Percentiles rank a stretch among this genome's conserved stretches.
Evolutionary conservation across 2,113 vertebrate species (phyloP).

Genomic region (Actenoides lindsayi): DNA sequence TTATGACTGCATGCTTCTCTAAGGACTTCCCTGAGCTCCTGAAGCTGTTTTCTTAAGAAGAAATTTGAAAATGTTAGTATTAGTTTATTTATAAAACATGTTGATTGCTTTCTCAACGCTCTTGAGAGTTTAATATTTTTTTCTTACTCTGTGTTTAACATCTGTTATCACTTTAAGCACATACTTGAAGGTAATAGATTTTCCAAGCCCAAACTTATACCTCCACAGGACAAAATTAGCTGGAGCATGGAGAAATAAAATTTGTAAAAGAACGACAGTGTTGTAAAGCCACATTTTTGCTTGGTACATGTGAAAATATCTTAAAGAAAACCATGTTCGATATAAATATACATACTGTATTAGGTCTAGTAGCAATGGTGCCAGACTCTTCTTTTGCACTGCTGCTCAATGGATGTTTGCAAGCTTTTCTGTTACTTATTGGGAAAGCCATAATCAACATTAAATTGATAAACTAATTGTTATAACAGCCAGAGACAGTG

Average conservation of each 20-base stretch:
- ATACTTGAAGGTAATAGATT: neutral
- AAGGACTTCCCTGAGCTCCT: neutral
- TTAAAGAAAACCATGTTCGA: neutral
- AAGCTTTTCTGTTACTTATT: neutral
- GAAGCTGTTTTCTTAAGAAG: neutral
- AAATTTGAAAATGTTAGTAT: neutral
- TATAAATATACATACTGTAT: neutral
- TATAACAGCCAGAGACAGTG: conserved; percentile 31
- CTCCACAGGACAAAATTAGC: neutral
- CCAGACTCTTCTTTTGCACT: neutral
- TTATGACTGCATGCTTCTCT: neutral
- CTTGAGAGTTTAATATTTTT: neutral
- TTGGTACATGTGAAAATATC: neutral
- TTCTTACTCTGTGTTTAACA: neutral
- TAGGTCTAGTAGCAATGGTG: neutral
- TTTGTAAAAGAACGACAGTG: neutral
- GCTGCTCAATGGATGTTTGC: neutral
- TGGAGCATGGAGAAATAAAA: neutral
- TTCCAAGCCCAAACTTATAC: neutral
- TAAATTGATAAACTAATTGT: conserved; percentile 57
- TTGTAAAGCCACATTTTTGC: neutral
- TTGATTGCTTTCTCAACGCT: neutral
- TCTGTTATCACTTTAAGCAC: neutral
- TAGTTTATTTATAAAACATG: neutral
- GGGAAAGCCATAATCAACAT: neutral